A percentile compares a stretch with the other conserved stretches of the same genome.
These are phyloP conservation scores for Eptatretus atami DNA, from an alignment of 2,797 vertebrate genomes.

Conservation along the genomic window DNA sequence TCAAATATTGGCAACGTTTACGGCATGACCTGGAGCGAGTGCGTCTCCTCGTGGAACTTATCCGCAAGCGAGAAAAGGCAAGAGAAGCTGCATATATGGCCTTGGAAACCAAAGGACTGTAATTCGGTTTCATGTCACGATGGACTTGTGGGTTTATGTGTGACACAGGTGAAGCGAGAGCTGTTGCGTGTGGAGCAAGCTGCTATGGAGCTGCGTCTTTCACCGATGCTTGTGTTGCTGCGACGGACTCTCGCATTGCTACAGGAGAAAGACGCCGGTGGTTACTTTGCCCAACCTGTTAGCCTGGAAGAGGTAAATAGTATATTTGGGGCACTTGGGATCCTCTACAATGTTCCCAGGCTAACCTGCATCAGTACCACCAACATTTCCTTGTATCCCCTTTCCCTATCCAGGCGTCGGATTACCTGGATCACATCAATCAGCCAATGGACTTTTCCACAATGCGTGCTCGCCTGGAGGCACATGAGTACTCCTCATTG, in stretches of 20 bases:
- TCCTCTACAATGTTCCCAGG: background rate
- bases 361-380: background rate
- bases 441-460: constrained; percentile 95
- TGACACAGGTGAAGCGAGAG: too few species aligned
- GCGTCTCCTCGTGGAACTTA: constrained; percentile 77
- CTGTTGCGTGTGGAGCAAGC: background rate
- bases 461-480: constrained; percentile 71
- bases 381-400: background rate
- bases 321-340: background rate
- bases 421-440: constrained; percentile 91
- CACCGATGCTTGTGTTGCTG: background rate
- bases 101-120: too few species aligned
- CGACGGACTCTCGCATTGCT: background rate
- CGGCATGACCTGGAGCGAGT: constrained; percentile 85
- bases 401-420: constrained; percentile 39
- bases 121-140: too few species aligned
- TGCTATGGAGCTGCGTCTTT: background rate
- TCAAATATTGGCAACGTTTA: constrained; percentile 93
- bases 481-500: constrained; percentile 53
- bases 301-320: background rate
- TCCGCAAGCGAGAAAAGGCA: constrained; percentile 70
- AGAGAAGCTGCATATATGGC: too few species aligned
- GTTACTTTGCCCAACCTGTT: background rate
- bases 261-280: background rate
- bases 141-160: too few species aligned